Percentiles rank a stretch among this genome's conserved stretches.
Evolutionary conservation across 2,888 invertebrate species (phyloP).

Genomic region (Daptonema setosum): DNA sequence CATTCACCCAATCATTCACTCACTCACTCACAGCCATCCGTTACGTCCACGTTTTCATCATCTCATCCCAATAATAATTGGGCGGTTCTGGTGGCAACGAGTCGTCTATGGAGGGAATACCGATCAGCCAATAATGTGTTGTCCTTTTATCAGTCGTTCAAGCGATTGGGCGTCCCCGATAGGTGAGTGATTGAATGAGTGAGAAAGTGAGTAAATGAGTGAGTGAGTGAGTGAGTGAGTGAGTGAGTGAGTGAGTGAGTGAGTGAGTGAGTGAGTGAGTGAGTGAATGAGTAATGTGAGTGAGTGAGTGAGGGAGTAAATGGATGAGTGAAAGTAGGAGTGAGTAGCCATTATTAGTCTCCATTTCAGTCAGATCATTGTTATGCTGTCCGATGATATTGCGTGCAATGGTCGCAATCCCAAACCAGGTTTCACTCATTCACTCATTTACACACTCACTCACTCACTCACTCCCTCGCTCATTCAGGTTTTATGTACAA

Average conservation of each 20-base stretch:
- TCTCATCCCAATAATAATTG: slow-evolving; percentile 99
- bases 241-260: too few species aligned
- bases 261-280: too few species aligned
- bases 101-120: slow-evolving; percentile 98
- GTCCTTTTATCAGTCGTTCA: slow-evolving; percentile 90
- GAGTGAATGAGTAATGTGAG: too few species aligned
- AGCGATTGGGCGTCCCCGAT: slow-evolving; percentile 87
- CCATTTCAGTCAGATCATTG: slow-evolving; percentile 57
- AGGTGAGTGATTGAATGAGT: too few species aligned
- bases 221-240: too few species aligned
- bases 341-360: background rate
- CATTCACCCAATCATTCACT: too few species aligned
- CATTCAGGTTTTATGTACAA: slow-evolving; percentile 88
- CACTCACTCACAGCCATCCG: too few species aligned
- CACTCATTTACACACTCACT: too few species aligned
- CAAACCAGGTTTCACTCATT: slow-evolving; percentile 44
- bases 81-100: slow-evolving; percentile 98
- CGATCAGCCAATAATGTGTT: slow-evolving; percentile 95
- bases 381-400: slow-evolving; percentile 99
- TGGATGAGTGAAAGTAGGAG: too few species aligned
- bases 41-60: too few species aligned
- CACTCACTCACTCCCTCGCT: too few species aligned
- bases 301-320: too few species aligned
- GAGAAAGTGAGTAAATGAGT: background rate
- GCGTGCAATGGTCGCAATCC: slow-evolving; percentile 96